Conservation (phyloP, 2,113 vertebrate genomes). For the Mesembrinibis cayennensis region DNA sequence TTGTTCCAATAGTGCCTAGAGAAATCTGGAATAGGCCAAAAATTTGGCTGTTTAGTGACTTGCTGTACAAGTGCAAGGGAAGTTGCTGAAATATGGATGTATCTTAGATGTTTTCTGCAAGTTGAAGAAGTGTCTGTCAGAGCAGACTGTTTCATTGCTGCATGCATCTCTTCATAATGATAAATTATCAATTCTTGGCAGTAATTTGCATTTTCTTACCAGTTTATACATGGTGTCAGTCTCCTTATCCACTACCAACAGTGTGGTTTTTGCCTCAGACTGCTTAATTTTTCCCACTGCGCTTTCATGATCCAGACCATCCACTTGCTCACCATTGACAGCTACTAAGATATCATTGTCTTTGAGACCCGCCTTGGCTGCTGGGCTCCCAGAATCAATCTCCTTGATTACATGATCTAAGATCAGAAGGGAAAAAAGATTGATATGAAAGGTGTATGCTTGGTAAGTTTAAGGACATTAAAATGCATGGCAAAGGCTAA, state of each 20-base stretch:
- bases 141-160: neutral
- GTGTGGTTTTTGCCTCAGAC: conserved; percentile 75
- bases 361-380: conserved; percentile 80
- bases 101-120: neutral
- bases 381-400: conserved; percentile 83
- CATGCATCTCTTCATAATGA: neutral
- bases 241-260: conserved; percentile 85
- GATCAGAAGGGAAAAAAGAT: neutral
- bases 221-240: conserved; percentile 83
- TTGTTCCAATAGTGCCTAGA: neutral
- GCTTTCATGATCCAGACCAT: conserved; percentile 76
- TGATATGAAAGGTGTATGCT: neutral
- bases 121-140: neutral
- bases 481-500: neutral
- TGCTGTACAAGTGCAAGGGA: neutral
- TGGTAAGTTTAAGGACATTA: neutral
- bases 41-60: neutral
- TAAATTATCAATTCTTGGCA: neutral
- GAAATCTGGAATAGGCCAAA: neutral
- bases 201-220: conserved; percentile 72
- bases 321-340: conserved; percentile 81
- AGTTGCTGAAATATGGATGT: neutral
- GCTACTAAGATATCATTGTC: conserved; percentile 86
- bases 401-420: conserved; percentile 85
- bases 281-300: conserved; percentile 83